Evolutionary conservation across 2,113 vertebrate species (phyloP), one percentile per base, ranked within the genome.

Genomic region (Setophaga kirtlandii): DNA sequence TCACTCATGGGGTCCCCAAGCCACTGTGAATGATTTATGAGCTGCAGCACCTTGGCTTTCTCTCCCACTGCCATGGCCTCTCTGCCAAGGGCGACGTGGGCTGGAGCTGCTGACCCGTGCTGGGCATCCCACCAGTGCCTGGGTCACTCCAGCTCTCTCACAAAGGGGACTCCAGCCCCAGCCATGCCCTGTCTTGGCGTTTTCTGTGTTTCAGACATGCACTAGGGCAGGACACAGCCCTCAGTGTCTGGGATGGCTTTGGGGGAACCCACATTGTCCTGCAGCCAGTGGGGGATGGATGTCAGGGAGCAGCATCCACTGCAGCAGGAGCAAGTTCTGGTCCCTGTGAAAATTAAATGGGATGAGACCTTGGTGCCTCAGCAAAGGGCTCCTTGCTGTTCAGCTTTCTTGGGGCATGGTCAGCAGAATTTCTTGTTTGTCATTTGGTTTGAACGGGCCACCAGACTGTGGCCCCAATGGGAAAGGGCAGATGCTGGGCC

Each of bases 51-150:
- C n/a, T 4, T 3, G 33, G 35, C 37, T 65, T 39, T 39, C 37
- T 39, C 37, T 39, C 37, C 41, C 41, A 30, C 12, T 2, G 5
- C 17, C 1, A 1, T 0, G 3, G 42, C 31, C 1, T 2, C 77
- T 67, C 33, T 35, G 82, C 39, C 79, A 76, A 30, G 21, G 59
- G 25, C 3, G 11, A 47, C 0, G 0, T 0, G 15, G 53, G 41
- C 53, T 33, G 28, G 68, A 69, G 71, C 30, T 8, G 6, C 47
- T 69, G 78, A 60, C 58, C 46, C 0, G 0, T 6, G 2, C 4
- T 1, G 1, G 39, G 42, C 35, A 77, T 41, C 78, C 53, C 12
- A 1, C 0, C 0, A 47, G 56, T 23, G 53, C 64, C 44, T 27
- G 78, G 56, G 55, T 20, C 59, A 53, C 55, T 15, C 1, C 41